Percentiles rank a stretch among this genome's conserved stretches.
Evolutionary conservation across 2,797 vertebrate genomes (phyloP).

Genomic region (Ispidina picta): DNA sequence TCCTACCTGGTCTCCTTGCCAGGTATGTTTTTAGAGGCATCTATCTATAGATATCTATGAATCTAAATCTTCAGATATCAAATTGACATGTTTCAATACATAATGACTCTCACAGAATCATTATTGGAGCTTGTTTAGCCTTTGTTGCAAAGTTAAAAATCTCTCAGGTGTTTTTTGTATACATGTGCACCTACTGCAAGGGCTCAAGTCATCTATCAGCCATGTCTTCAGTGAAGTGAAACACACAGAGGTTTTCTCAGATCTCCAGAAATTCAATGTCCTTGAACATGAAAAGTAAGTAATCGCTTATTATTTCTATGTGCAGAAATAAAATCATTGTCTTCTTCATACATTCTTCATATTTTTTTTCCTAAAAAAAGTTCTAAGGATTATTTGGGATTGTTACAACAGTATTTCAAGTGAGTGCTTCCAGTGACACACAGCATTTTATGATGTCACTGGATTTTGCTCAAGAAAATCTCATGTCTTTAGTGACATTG

Average conservation of each 20-base stretch:
- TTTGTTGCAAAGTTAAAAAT: not conserved
- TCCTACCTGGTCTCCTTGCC: not conserved
- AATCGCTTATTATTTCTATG: not conserved
- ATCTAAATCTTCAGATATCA: not conserved
- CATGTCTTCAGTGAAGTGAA: not conserved
- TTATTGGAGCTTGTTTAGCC: not conserved
- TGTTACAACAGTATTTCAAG: not conserved
- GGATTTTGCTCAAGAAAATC: not conserved
- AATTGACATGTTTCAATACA: accelerated
- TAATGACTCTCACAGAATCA: not conserved
- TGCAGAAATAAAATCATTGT: not conserved
- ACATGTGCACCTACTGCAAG: accelerated
- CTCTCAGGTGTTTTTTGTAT: not conserved
- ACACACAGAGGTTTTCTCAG: not conserved
- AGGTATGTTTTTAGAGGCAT: not conserved
- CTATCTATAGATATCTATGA: not conserved
- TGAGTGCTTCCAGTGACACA: not conserved
- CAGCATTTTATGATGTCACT: not conserved
- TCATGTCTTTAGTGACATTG: not conserved
- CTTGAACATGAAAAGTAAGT: not conserved
- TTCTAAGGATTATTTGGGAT: not conserved
- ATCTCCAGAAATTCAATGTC: not conserved
- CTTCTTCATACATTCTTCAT: not conserved
- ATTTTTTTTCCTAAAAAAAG: not conserved
- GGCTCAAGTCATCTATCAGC: not conserved